Conservation (phyloP, 2,888 invertebrate species). For the Eupithecia inturbata region DNA sequence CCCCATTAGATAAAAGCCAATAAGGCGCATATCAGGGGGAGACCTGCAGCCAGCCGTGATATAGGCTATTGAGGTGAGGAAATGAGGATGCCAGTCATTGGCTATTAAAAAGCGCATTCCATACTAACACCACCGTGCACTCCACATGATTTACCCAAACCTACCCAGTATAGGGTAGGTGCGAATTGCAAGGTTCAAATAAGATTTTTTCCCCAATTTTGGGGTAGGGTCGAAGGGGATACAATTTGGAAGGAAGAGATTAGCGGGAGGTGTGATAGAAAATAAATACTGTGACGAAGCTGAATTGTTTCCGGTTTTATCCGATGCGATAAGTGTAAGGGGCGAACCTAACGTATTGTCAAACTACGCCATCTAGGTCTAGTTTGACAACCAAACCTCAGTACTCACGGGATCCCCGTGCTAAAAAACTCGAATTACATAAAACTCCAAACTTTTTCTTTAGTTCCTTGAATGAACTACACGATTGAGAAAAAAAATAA, state of each 20-base stretch:
- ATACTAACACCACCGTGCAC: slow-evolving; percentile 52
- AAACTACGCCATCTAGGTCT: too few relatives aligned
- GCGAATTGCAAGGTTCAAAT: slow-evolving; percentile 76
- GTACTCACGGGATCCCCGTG: too few relatives aligned
- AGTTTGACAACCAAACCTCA: too few relatives aligned
- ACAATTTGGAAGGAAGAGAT: slow-evolving; percentile 39
- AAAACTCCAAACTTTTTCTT: too few relatives aligned
- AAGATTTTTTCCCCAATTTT: slow-evolving; percentile 81
- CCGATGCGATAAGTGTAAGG: not conserved
- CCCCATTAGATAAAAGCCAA: too few relatives aligned
- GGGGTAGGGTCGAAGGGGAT: slow-evolving; percentile 4
- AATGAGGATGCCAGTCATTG: not conserved
- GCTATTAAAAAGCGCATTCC: slow-evolving; percentile 48
- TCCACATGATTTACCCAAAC: slow-evolving; percentile 57
- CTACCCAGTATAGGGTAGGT: slow-evolving; percentile 57
- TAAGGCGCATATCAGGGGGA: too few relatives aligned
- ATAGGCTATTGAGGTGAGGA: too few relatives aligned
- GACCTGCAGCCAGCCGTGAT: too few relatives aligned
- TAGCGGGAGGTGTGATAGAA: slow-evolving; percentile 32
- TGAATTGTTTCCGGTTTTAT: slow-evolving; percentile 10
- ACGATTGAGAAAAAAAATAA: too few relatives aligned
- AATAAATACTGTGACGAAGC: slow-evolving; percentile 32
- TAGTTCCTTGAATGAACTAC: too few relatives aligned
- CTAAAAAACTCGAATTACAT: too few relatives aligned
- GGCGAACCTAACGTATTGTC: too few relatives aligned